Evolutionary conservation across 2,888 invertebrate genomes (phyloP).

Genomic region (Acronicta leporina): DNA sequence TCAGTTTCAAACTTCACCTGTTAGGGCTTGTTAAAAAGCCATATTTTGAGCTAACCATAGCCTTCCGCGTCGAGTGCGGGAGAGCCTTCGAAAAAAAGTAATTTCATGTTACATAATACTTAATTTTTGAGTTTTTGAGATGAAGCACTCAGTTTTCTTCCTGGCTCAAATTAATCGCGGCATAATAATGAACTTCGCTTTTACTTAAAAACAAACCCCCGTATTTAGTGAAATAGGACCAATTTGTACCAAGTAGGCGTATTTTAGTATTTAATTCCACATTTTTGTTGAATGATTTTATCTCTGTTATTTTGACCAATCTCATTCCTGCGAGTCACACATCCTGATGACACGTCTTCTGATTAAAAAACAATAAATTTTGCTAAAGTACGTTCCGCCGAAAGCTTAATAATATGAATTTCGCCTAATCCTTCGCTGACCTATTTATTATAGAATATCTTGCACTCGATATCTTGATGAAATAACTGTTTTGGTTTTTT

Average conservation of each 20-base stretch:
- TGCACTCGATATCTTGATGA: conserved; percentile 72
- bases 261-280: conserved; percentile 28
- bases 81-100: conserved; percentile 56
- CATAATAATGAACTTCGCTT: conserved; percentile 47
- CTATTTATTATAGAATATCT: conserved; percentile 82
- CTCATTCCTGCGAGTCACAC: conserved; percentile 60
- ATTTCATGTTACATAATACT: conserved; percentile 58
- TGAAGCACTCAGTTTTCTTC: conserved; percentile 57
- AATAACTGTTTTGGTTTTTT: conserved; percentile 80
- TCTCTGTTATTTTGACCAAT: conserved; percentile 58
- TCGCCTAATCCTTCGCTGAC: conserved; percentile 74
- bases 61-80: conserved; percentile 65
- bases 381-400: conserved; percentile 70
- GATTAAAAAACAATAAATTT: conserved; percentile 86
- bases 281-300: conserved; percentile 42
- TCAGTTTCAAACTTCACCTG: conserved; percentile 57
- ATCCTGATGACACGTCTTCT: conserved; percentile 64
- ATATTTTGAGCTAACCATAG: conserved; percentile 75
- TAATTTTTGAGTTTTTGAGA: conserved; percentile 52
- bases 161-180: conserved; percentile 56
- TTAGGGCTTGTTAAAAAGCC: conserved; percentile 75
- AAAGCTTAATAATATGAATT: conserved; percentile 82
- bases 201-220: conserved; percentile 38
- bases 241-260: conserved; percentile 29
- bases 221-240: conserved; percentile 21